Base-by-base conservation (phyloP, 2,113 vertebrate species). In the Nibea albiflora region DNA sequence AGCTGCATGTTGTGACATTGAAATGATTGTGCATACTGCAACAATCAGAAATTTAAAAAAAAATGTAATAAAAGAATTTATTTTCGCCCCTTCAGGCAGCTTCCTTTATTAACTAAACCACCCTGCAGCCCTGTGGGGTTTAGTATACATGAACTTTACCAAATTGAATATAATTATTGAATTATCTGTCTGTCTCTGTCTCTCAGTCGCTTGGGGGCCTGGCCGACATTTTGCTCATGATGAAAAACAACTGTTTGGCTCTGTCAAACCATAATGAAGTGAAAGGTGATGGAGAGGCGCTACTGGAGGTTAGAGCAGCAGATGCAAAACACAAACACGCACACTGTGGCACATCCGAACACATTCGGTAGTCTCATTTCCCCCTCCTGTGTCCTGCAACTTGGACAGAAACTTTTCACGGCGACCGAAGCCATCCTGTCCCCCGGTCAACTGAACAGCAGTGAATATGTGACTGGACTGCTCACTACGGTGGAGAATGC, bases 281-380 rank as follows among this genome's bases (percentile, higher is more conserved):
- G 20, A 84, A 61, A 12, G 14, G 53, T 26, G 52, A 85, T 31
- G 95, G 94, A 88, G 89, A 93, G 1, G 31, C 16, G 0, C 81
- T 95, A 44, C 90, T 96, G 66, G 54, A 95, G 94, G 95, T 96
- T 61, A 85, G 78, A 31, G 31, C 81, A 83, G 57, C 50, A 50
- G 11, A 83, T 44, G 31, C 11, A 84, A 78, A 74, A 53, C 62
- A 72, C 14, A 58, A 39, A 70, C 31, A n/a, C 52, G 76, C 42
- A 39, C 69, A 72, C 28, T 17, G 11, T 31, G 3, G 76, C 50
- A 71, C 35, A 61, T 31, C 10, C 15, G 73, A 31, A 62, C 52
- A 73, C 54, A n/a, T 5, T 20, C 22, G 12, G 7, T 54, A 28
- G 31, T 73, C 42, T 72, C 9, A 44, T 11, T 42, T 26, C 1